Evolutionary conservation across 1,140 invertebrate species (phyloP).

Genomic region (Pogonognathellus flavescens): DNA sequence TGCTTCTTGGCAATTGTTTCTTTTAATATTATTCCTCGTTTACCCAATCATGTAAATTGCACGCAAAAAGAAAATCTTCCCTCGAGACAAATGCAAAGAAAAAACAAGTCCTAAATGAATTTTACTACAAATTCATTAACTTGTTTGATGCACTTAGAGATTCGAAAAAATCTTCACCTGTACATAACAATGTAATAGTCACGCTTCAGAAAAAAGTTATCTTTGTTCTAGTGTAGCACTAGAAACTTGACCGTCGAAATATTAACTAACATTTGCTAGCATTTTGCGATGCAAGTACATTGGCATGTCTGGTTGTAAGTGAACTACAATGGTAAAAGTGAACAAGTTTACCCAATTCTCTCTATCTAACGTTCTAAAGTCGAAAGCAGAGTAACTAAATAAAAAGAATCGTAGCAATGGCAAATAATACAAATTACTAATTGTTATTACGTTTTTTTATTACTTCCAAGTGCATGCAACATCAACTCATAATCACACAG

Average conservation of each 20-base stretch:
- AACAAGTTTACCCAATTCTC: too few species aligned
- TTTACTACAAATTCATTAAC: neutral
- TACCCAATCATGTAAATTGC: neutral
- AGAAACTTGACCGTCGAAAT: neutral
- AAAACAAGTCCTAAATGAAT: neutral
- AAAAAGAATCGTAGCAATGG: too few species aligned
- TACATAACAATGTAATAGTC: neutral
- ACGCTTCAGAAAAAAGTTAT: neutral
- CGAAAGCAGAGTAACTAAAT: too few species aligned
- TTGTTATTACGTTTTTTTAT: too few species aligned
- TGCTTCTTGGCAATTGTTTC: neutral
- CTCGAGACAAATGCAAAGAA: constrained; percentile 19
- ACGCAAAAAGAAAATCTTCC: constrained; percentile 1
- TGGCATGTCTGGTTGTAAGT: neutral
- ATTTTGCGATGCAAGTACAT: neutral
- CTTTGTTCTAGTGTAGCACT: neutral
- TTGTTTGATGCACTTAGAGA: neutral
- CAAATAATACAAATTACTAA: too few species aligned
- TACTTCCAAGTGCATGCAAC: too few species aligned
- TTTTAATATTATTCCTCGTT: neutral
- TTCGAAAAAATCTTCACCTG: neutral
- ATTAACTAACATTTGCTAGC: neutral
- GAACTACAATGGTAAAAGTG: too few species aligned
- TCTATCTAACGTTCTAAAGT: too few species aligned
- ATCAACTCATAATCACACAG: too few species aligned